Evolutionary conservation across 2,113 vertebrate species (phyloP).

Genomic region (Falcunculus frontatus): DNA sequence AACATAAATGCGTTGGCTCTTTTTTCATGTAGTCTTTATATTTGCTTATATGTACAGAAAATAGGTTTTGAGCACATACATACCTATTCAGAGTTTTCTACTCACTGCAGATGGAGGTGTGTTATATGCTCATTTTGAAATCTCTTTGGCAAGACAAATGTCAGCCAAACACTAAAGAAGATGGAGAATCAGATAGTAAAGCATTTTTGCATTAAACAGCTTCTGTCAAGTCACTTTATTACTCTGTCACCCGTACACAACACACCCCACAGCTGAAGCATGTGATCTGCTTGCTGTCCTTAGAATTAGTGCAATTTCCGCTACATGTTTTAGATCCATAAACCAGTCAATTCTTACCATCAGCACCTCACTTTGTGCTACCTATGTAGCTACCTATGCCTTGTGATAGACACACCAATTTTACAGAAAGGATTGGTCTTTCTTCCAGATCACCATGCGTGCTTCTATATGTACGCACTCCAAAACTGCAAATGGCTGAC

Average conservation of each 20-base stretch:
- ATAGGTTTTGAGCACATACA: neutral
- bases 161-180: neutral
- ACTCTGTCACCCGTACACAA: neutral
- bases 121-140: neutral
- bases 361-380: neutral
- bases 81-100: neutral
- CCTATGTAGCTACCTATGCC: neutral
- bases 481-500: neutral
- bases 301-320: rapidly evolving
- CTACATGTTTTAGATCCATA: neutral
- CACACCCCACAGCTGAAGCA: neutral
- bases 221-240: neutral
- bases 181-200: neutral
- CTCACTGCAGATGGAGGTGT: neutral
- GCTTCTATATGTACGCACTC: neutral
- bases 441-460: neutral
- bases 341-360: neutral
- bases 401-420: neutral
- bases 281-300: neutral
- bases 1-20: neutral
- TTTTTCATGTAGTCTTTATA: neutral
- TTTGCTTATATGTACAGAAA: neutral
- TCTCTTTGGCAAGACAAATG: neutral
- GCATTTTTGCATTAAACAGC: neutral
- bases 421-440: neutral